Evolutionary conservation across 37 sponge, comb jelly and placozoan genomes (phyloP), one percentile per base, ranked within the genome.

Genomic region (Dysidea cf. avara): DNA sequence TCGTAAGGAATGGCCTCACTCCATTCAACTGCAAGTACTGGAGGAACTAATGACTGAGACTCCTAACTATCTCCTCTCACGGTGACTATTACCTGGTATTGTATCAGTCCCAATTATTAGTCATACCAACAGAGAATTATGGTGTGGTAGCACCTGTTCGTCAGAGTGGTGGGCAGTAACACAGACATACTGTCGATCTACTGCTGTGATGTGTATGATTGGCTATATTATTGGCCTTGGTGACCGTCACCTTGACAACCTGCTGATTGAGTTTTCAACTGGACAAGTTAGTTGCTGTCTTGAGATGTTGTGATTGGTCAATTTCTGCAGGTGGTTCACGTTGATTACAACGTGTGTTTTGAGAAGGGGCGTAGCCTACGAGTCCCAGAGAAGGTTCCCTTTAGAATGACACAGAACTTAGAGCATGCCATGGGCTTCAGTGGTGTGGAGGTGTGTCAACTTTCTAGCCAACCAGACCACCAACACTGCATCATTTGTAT

Each of bases 301-400:
- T 43, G 21, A 22, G 21, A 18, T 32, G n/a, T 13, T 53, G 2
- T 16, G 6, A 16, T 32, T 46, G 29, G 34, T 30, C 21, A 14
- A 25, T 18, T 28, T 24, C 38, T 28, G 17, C 39, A 90, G 87
- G 82, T 96, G 51, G 89, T 97, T 2, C 99, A 97, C 83, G 96
- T 97, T 43, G 99, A 97, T 66, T 97, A 97, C 85, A 97, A 97
- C 54, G 99, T 97, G 63, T 97, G 99, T 68, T 97, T 97, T 88
- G 99, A 97, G 84, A 97, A 97, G 68, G 99, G 99, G 9, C 65
- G 65, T 61, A 90, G 86, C 43, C 57, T 97, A 39, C 73, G 99
- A 13, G 99, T 97, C 7, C 99, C 99, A 56, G 99, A 97, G 86
- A 94, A 77, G 47, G 99, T 97, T 0, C 95, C 99, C 0, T 97